These are phyloP conservation scores for Papilio protenor DNA, from an alignment of 2,888 invertebrate species.

Conservation along the genomic window DNA sequence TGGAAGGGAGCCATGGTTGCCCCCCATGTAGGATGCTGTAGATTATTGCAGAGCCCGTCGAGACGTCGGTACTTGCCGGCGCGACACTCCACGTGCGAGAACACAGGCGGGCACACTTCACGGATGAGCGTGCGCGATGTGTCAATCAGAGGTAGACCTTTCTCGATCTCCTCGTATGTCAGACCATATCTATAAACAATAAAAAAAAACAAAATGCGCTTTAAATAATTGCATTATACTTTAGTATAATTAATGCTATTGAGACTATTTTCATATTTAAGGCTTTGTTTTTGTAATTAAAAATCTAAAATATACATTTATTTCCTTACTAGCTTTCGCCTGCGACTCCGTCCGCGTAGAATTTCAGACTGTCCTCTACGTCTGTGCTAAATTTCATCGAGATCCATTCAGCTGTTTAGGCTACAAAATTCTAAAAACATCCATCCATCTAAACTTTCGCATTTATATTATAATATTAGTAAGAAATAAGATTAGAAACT, in stretches of 20 bases:
- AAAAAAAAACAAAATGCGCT: neutral
- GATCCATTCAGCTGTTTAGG: no score
- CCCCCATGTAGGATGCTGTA: slow-evolving; percentile 95
- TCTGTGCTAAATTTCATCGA: no score
- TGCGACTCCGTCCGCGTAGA: no score
- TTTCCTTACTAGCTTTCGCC: no score
- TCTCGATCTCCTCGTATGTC: slow-evolving; percentile 93
- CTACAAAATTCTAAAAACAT: no score
- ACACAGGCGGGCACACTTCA: slow-evolving; percentile 94
- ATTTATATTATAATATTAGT: no score
- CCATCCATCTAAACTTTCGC: no score
- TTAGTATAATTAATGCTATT: no score
- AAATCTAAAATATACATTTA: neutral
- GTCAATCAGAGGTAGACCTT: slow-evolving; percentile 93
- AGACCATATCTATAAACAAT: slow-evolving; percentile 88
- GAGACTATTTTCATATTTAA: no score
- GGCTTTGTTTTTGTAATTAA: neutral
- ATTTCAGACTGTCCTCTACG: no score
- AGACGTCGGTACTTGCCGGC: slow-evolving; percentile 94
- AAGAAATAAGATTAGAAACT: no score
- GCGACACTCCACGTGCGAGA: slow-evolving; percentile 94
- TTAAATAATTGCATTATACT: neutral
- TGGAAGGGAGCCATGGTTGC: slow-evolving; percentile 93
- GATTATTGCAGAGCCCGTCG: slow-evolving; percentile 95
- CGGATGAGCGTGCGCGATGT: slow-evolving; percentile 94